Evolutionary conservation across 64 coral and sea anemone species (phyloP), one percentile per base, ranked within the genome.

Genomic region (Actinia equina): DNA sequence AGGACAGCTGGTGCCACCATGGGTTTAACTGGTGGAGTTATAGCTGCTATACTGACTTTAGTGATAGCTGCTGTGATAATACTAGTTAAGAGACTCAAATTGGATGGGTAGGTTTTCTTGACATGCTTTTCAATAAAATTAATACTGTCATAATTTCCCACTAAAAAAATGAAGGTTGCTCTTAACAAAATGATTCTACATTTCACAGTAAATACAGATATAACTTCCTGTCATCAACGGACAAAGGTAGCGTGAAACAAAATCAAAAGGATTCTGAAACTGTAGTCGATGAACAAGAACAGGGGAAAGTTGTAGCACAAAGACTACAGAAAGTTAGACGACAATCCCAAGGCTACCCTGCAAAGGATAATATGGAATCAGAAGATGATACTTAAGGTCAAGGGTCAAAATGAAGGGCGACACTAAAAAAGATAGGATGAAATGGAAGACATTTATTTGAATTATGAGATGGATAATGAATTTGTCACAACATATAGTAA

Each of bases 331-430:
- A 88, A 86, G 69, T 88, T 43, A 59, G 89, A 52, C 64, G 82
- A 6, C 67, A 88, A 44, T 81, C 81, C 17, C 93, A 91, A 69
- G 93, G 93, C 19, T 88, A 85, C 18, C 86, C 77, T 18, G 7
- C 14, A 44, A 49, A 87, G 25, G 93, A 88, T 19, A 86, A 92
- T 8, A 86, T 84, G 18, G 67, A 95, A n/a, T 92, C 91, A 1
- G 85, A 88, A 1, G 88, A 93, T 14, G 85, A 87, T 42, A n/a
- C 49, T 0, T 45, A 84, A 0, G 85, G 93, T 18, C 2, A 87
- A 45, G 83, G 90, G 16, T 59, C 87, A 85, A 59, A 80, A 43
- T 57, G 55, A 57, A 12, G 7, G 45, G 86, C 79, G 65, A 23
- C 92, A 83, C 65, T 52, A 53, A n/a, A 17, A 17, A 70, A 2